Evolutionary conservation across 2,888 invertebrate species (phyloP), one percentile per base, ranked within the genome.

Genomic region (Merodon equestris): DNA sequence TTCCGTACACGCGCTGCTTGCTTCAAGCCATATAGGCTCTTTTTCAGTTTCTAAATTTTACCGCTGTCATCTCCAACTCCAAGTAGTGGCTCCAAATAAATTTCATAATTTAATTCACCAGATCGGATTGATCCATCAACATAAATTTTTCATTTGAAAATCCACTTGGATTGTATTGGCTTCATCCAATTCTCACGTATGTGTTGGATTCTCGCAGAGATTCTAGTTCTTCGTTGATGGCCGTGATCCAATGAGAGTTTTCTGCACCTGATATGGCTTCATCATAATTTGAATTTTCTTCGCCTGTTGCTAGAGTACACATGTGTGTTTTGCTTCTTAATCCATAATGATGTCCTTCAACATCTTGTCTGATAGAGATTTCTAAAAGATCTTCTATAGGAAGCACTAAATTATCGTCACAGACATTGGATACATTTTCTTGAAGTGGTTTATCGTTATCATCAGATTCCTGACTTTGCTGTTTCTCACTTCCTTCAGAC

Each of bases 211-310:
- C 45, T 9, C 34, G 44, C 3, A 44, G 57, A 42, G 44, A 45
- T 19, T 44, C 15, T 44, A 57, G 45, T 12, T 57, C 57, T 57
- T 58, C 47, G 42, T 15, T 14, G 45, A 47, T 58, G 27, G 58
- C 58, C 1, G 18, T 58, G 44, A 36, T 3, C 47, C 58, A 58
- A 14, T 58, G 58, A 58, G 15, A 58, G 13, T 58, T 58, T 44
- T 58, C 58, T 13, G 5, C 40, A 34, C 58, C 58, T 58, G 27
- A 58, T 34, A 58, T 45, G 14, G 58, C 44, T 14, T 58, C 58
- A 19, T 58, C 44, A 58, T 58, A 58, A 27, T 19, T 34, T 45
- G 27, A 36, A n/a, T n/a, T n/a, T n/a, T n/a, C n/a, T n/a, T n/a
- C n/a, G n/a, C n/a, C n/a, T n/a, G n/a, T n/a, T n/a, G 34, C 45